A percentile compares a stretch with the other conserved stretches of the same genome.
Evolutionary conservation across 1,140 invertebrate genomes (phyloP).

Genomic region (Rhopalosiphum maidis): DNA sequence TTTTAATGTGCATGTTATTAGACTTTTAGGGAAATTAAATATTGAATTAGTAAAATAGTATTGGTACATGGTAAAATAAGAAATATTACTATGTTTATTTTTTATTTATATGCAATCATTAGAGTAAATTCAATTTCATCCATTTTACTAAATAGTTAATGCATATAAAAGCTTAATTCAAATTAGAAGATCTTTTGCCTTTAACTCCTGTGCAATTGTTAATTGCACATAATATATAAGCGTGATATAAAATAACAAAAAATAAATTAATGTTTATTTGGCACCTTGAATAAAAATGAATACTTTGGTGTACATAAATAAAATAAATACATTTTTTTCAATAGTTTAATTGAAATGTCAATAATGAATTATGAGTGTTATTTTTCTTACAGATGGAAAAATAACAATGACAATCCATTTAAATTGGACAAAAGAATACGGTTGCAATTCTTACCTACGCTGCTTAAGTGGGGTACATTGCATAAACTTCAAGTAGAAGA

Average conservation of each 20-base stretch:
- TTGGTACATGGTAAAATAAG: neutral
- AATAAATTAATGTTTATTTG: too few species aligned
- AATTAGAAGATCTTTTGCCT: neutral
- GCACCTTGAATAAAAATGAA: neutral
- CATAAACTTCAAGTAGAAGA: slow-evolving; percentile 76
- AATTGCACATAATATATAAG: neutral
- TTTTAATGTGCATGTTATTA: neutral
- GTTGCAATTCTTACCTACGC: slow-evolving; percentile 75
- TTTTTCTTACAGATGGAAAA: slow-evolving; percentile 73
- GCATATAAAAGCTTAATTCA: neutral
- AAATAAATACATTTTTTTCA: neutral
- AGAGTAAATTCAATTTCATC: neutral
- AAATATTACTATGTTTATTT: neutral
- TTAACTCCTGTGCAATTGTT: neutral
- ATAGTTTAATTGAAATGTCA: neutral
- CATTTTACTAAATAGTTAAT: neutral
- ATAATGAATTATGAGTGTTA: neutral
- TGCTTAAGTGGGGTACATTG: slow-evolving; percentile 75
- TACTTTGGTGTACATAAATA: neutral
- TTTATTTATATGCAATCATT: too few species aligned
- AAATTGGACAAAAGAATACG: slow-evolving; percentile 72
- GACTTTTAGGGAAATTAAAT: neutral
- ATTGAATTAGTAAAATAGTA: neutral
- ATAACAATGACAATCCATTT: slow-evolving; percentile 73
- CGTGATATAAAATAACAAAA: neutral